Conservation (phyloP, 2,888 invertebrate species). For the Acronicta alni region DNA sequence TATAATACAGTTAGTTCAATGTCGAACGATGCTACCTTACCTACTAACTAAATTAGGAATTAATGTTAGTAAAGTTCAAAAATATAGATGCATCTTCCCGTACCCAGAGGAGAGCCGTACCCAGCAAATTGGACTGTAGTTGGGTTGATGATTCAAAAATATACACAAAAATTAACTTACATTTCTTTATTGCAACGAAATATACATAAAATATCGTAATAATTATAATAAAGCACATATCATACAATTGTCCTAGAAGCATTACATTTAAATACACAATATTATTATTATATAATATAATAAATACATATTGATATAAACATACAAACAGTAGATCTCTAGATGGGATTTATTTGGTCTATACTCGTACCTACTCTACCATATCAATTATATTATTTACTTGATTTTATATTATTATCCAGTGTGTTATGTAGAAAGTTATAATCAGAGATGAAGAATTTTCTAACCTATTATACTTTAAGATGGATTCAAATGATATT, state of each 20-base stretch:
- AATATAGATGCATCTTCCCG: too few relatives aligned
- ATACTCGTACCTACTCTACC: slow-evolving; percentile 76
- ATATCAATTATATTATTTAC: slow-evolving; percentile 71
- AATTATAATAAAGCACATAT: slow-evolving; percentile 39
- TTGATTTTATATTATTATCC: slow-evolving; percentile 39
- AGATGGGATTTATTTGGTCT: slow-evolving; percentile 78
- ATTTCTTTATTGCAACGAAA: slow-evolving; percentile 56
- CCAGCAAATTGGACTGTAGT: too few relatives aligned
- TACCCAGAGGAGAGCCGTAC: too few relatives aligned
- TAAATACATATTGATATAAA: slow-evolving; percentile 47
- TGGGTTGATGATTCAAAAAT: too few relatives aligned
- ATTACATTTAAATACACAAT: slow-evolving; percentile 29
- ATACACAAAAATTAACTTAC: slow-evolving; percentile 11
- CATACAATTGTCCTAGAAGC: slow-evolving; percentile 47
- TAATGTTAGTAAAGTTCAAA: too few relatives aligned
- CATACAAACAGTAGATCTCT: slow-evolving; percentile 52
- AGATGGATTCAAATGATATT: too few relatives aligned
- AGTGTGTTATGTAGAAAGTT: slow-evolving; percentile 12
- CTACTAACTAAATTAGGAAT: too few relatives aligned
- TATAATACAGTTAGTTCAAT: too few relatives aligned
- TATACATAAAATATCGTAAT: slow-evolving; percentile 46
- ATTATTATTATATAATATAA: slow-evolving; percentile 7
- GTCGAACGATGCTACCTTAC: too few relatives aligned
- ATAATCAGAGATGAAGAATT: too few relatives aligned
- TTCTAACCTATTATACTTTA: too few relatives aligned